Evolutionary conservation across 2,888 invertebrate species (phyloP).

Genomic region (Theretra japonica): DNA sequence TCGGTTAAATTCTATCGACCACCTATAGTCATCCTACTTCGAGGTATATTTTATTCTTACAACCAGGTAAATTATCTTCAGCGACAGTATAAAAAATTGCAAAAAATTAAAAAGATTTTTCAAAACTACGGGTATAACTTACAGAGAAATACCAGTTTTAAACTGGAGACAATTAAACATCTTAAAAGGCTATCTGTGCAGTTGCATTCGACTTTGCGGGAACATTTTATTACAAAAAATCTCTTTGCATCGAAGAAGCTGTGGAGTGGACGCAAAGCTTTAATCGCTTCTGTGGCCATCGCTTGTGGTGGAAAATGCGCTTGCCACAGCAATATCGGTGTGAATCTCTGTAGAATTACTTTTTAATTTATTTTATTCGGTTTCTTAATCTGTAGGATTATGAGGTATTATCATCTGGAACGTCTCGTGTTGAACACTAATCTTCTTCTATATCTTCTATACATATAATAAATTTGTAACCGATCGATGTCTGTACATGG

Average conservation of each 20-base stretch:
- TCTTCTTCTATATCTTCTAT: too few relatives aligned
- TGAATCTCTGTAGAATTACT: too few relatives aligned
- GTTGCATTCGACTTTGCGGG: constrained; percentile 20
- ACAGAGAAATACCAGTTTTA: background rate
- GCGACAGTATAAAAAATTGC: background rate
- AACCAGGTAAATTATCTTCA: too few relatives aligned
- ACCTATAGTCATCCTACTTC: too few relatives aligned
- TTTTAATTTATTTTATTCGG: background rate
- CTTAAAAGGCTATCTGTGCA: constrained; percentile 3
- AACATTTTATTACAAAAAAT: background rate
- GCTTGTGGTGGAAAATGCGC: background rate
- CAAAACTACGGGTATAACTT: background rate
- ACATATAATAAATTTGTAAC: too few relatives aligned
- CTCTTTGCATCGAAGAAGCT: constrained; percentile 16
- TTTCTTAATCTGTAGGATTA: background rate
- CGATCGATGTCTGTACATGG: too few relatives aligned
- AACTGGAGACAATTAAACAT: constrained; percentile 18
- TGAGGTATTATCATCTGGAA: too few relatives aligned
- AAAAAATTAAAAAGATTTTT: background rate
- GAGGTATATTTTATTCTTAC: too few relatives aligned
- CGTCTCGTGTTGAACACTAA: too few relatives aligned
- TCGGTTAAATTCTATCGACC: too few relatives aligned
- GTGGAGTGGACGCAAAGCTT: constrained; percentile 10
- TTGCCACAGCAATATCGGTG: background rate
- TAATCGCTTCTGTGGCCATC: background rate